Percentiles rank a stretch among this genome's conserved stretches.
These are phyloP conservation scores for Hippocampus comes DNA, from an alignment of 2,113 vertebrate genomes.

Conservation along the genomic window DNA sequence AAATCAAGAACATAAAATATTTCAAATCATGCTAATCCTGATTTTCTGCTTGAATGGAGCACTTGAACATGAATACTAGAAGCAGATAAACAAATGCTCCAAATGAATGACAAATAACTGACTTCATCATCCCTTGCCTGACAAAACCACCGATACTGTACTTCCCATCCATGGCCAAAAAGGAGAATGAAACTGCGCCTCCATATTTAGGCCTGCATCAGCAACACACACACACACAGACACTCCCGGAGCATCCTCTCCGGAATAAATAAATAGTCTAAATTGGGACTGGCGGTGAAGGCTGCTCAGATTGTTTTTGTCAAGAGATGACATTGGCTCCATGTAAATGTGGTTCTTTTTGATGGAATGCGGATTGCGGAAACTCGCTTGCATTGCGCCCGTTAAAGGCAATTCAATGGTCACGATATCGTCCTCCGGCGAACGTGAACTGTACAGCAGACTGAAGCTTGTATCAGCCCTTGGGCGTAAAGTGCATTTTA, in stretches of 20 bases:
- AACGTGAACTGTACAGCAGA: constrained; percentile 9
- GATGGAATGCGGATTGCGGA: constrained; percentile 27
- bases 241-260: constrained; percentile 3
- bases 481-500: constrained; percentile 33
- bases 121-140: neutral
- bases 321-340: neutral
- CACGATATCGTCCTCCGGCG: constrained; percentile 35
- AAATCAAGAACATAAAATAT: neutral
- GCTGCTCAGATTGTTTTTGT: neutral
- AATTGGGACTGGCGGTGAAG: neutral
- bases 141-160: constrained; percentile 10
- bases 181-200: constrained; percentile 25
- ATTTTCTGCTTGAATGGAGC: neutral
- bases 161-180: constrained; percentile 45
- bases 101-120: neutral
- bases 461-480: neutral
- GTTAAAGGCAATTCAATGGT: constrained; percentile 20
- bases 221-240: constrained; percentile 17
- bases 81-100: neutral
- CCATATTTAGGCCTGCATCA: constrained; percentile 29
- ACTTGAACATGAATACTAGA: neutral
- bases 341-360: neutral
- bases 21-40: constrained; percentile 26
- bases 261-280: neutral
- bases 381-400: neutral